Conservation (phyloP, 2,113 vertebrate genomes). For the Hiodon alosoides region DNA sequence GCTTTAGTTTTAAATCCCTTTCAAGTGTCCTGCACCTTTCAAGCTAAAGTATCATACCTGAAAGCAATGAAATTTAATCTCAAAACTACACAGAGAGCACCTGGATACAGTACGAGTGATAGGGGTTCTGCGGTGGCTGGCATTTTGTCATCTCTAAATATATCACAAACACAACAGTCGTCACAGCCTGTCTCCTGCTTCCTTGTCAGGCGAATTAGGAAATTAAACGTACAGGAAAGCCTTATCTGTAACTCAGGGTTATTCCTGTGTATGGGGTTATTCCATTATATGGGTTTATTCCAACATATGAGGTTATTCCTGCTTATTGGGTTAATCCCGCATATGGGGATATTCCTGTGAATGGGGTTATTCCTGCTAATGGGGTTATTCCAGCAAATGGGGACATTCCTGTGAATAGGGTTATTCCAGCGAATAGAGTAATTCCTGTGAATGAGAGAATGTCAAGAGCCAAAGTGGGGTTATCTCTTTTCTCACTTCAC, state of each 20-base stretch:
- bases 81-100: background rate
- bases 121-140: background rate
- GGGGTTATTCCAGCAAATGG: background rate
- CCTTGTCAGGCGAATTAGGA: background rate
- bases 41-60: constrained; percentile 12
- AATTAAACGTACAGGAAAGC: background rate
- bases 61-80: constrained; percentile 14
- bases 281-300: too few species aligned
- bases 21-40: constrained; percentile 5
- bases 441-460: background rate
- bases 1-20: constrained; percentile 20
- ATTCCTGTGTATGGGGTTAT: background rate
- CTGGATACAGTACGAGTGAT: background rate
- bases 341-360: too few species aligned
- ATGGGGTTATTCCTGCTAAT: background rate
- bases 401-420: background rate
- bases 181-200: background rate
- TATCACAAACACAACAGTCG: background rate
- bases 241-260: background rate
- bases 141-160: background rate
- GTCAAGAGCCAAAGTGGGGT: background rate
- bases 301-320: too few species aligned
- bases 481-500: background rate
- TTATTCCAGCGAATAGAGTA: background rate
- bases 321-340: too few species aligned